Evolutionary conservation across 2,888 invertebrate species (phyloP).

Genomic region (Pimpla rufipes): DNA sequence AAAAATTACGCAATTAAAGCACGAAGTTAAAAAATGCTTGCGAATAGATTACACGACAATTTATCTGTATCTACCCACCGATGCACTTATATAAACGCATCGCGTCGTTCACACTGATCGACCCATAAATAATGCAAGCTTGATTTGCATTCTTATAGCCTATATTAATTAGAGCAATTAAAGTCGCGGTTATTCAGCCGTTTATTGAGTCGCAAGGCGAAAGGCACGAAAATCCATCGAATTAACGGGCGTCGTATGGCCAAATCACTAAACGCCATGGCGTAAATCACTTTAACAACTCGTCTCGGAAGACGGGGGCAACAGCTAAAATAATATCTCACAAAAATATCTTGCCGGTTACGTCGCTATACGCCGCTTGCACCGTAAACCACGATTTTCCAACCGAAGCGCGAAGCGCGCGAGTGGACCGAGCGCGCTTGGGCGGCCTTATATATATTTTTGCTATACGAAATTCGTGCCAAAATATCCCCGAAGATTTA

Average conservation of each 20-base stretch:
- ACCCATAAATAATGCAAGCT: neutral
- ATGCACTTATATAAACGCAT: neutral
- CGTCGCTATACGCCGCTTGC: constrained; percentile 27
- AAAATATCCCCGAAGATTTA: constrained; percentile 73
- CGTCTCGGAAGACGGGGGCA: constrained; percentile 16
- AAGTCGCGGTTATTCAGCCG: neutral
- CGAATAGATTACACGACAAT: neutral
- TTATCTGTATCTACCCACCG: neutral
- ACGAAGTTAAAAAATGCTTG: neutral
- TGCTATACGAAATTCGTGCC: constrained; percentile 71
- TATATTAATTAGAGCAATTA: neutral
- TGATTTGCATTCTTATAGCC: neutral
- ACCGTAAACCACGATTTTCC: constrained; percentile 10
- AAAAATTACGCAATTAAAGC: too few species aligned
- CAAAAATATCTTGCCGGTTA: constrained; percentile 62
- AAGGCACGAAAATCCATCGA: constrained; percentile 14
- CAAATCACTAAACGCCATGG: constrained; percentile 45
- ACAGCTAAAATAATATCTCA: constrained; percentile 63
- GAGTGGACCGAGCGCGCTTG: neutral
- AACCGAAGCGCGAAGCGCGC: constrained; percentile 15
- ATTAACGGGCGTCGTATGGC: constrained; percentile 50
- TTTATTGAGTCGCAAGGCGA: constrained; percentile 31
- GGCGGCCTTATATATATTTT: constrained; percentile 69
- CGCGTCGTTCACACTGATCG: neutral
- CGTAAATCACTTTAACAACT: constrained; percentile 60